phyloP scores from a whole-genome alignment of 2,888 invertebrate genomes.

The Drosophila emarginata region DNA sequence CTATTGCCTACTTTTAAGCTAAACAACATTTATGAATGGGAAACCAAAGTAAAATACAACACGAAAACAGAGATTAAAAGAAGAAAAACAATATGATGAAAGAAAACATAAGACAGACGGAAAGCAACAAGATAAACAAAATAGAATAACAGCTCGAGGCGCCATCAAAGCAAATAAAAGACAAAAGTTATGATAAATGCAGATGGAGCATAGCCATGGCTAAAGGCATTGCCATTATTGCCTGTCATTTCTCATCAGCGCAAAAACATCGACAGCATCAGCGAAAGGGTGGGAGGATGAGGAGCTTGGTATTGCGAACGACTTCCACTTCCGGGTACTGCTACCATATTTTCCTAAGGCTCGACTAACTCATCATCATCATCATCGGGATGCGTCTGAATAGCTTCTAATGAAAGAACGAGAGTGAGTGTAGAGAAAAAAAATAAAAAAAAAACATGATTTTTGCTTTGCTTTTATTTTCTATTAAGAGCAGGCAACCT shows the following conservation, averaged over 20 bases:
- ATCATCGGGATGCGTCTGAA: constrained; percentile 48
- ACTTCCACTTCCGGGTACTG: constrained; percentile 73
- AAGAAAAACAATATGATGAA: background rate
- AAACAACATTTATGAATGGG: constrained; percentile 44
- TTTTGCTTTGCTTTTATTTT: constrained; percentile 68
- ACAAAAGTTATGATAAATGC: constrained; percentile 77
- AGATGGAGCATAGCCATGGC: constrained; percentile 65
- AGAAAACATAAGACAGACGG: constrained; percentile 6
- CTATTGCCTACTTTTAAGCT: constrained; percentile 33
- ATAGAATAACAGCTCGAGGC: constrained; percentile 20
- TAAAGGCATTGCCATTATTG: constrained; percentile 63
- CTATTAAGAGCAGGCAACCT: constrained; percentile 49
- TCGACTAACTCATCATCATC: background rate
- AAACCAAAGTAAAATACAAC: constrained; percentile 51
- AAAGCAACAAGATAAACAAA: constrained; percentile 27
- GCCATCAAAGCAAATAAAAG: constrained; percentile 64
- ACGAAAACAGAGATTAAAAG: constrained; percentile 41
- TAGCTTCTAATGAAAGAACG: constrained; percentile 67
- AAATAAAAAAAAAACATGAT: constrained; percentile 50
- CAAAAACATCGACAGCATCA: constrained; percentile 19
- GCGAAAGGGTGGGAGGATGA: background rate
- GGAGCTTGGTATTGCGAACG: constrained; percentile 23
- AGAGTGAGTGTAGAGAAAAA: constrained; percentile 8
- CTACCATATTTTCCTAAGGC: constrained; percentile 36
- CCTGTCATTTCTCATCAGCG: constrained; percentile 76